Percentiles rank a stretch among this genome's conserved stretches.
Evolutionary conservation across 2,797 vertebrate genomes (phyloP).

Genomic region (Sebastes umbrosus): DNA sequence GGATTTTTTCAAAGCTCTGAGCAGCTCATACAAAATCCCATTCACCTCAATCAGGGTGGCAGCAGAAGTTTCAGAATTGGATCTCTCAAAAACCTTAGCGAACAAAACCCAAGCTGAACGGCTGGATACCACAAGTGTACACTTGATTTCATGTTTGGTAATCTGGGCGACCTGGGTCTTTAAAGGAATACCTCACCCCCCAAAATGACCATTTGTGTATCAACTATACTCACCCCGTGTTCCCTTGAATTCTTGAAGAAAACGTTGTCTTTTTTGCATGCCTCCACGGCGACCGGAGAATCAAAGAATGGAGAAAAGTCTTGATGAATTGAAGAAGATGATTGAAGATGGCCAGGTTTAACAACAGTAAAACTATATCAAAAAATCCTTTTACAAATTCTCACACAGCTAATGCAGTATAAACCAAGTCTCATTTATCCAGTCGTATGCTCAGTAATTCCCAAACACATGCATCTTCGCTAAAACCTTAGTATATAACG

Average conservation of each 20-base stretch:
- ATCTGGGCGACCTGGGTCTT: not conserved
- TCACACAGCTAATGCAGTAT: too few species aligned
- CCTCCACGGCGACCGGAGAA: too few species aligned
- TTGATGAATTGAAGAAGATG: too few species aligned
- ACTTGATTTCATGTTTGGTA: not conserved
- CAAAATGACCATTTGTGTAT: not conserved
- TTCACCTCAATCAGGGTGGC: conserved; percentile 1
- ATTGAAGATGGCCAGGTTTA: too few species aligned
- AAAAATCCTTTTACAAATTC: too few species aligned
- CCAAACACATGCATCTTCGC: not conserved
- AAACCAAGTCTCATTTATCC: not conserved
- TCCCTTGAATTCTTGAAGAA: not conserved
- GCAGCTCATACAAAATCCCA: conserved; percentile 15
- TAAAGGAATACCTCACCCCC: not conserved
- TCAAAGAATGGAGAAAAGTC: too few species aligned
- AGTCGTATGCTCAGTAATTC: not conserved
- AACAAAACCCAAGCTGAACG: not conserved
- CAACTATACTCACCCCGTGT: not conserved
- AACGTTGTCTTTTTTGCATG: not conserved
- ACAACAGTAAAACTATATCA: too few species aligned
- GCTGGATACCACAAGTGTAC: not conserved
- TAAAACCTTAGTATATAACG: not conserved
- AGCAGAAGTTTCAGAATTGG: not conserved
- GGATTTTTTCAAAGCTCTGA: conserved; percentile 22
- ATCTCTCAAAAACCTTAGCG: not conserved